Conservation (phyloP, 1,140 invertebrate species). For the Drosophila kepulauana region DNA sequence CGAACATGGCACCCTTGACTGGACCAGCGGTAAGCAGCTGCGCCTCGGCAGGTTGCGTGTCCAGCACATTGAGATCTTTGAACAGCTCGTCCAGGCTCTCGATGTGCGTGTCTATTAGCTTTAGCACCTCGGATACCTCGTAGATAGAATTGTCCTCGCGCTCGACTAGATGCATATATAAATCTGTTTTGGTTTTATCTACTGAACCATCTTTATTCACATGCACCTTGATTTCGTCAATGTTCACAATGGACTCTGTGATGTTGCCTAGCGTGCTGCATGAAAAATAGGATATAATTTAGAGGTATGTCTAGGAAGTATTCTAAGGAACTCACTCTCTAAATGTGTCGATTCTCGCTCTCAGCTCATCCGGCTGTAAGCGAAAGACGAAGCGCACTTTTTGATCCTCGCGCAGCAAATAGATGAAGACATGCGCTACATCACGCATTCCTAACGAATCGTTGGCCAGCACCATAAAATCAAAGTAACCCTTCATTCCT, state of each 20-base stretch:
- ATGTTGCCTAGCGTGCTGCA: constrained; percentile 91
- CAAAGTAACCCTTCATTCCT: constrained; percentile 98
- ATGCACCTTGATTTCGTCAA: constrained; percentile 96
- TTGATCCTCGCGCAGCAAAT: constrained; percentile 96
- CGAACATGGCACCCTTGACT: constrained; percentile 86
- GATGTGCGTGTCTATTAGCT: constrained; percentile 95
- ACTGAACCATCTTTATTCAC: constrained; percentile 96
- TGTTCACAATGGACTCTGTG: constrained; percentile 95
- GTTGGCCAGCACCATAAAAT: constrained; percentile 95
- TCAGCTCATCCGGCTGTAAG: constrained; percentile 93
- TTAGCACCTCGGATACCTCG: constrained; percentile 93
- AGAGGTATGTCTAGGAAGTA: rapidly evolving
- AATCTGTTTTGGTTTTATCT: constrained; percentile 96
- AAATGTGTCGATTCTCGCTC: constrained; percentile 92
- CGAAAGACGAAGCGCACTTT: constrained; percentile 96
- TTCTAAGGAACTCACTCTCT: constrained; percentile 88
- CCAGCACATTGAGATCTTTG: constrained; percentile 96
- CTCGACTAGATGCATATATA: constrained; percentile 97
- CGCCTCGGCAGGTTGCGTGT: constrained; percentile 93
- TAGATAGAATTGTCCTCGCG: constrained; percentile 95
- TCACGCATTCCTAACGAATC: constrained; percentile 93
- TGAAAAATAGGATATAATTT: background rate
- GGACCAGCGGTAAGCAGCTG: constrained; percentile 86
- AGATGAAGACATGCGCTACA: constrained; percentile 94
- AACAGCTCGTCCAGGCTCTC: constrained; percentile 95